Conservation (phyloP, 2,888 invertebrate species). For the Didymodactylos carnosus region DNA sequence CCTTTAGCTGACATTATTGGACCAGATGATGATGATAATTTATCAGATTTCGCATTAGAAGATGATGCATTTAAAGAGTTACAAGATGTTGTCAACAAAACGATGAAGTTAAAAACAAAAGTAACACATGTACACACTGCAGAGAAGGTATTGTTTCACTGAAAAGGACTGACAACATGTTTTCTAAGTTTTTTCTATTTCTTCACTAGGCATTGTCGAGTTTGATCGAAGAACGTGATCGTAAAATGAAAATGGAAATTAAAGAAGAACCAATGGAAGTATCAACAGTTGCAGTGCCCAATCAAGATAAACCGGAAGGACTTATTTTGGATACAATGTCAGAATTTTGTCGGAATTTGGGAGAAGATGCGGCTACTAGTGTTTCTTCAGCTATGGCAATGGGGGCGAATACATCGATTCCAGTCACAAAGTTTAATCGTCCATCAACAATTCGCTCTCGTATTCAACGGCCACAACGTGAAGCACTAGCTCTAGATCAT, state of each 20-base stretch:
- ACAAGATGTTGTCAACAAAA: constrained; percentile 48
- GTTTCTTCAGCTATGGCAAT: not conserved
- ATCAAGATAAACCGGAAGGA: not conserved
- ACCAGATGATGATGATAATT: constrained; percentile 31
- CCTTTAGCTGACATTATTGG: constrained; percentile 37
- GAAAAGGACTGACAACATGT: no score
- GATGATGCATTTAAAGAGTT: constrained; percentile 52
- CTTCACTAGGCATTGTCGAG: not conserved
- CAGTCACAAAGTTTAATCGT: not conserved
- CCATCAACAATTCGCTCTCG: no score
- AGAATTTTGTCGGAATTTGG: constrained; percentile 82
- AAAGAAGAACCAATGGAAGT: constrained; percentile 1
- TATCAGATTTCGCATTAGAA: constrained; percentile 44
- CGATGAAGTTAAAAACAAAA: constrained; percentile 49
- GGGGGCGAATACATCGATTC: not conserved
- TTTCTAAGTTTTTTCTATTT: no score
- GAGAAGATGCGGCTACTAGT: constrained; percentile 53
- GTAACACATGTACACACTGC: no score
- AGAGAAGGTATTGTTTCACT: no score
- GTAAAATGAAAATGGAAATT: constrained; percentile 3
- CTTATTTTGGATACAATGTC: constrained; percentile 67
- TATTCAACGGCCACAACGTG: no score
- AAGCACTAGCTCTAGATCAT: not conserved
- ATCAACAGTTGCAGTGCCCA: no score
- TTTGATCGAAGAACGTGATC: not conserved